phyloP scores from a whole-genome alignment of 2,113 vertebrate genomes.

The Nettapus auritus region DNA sequence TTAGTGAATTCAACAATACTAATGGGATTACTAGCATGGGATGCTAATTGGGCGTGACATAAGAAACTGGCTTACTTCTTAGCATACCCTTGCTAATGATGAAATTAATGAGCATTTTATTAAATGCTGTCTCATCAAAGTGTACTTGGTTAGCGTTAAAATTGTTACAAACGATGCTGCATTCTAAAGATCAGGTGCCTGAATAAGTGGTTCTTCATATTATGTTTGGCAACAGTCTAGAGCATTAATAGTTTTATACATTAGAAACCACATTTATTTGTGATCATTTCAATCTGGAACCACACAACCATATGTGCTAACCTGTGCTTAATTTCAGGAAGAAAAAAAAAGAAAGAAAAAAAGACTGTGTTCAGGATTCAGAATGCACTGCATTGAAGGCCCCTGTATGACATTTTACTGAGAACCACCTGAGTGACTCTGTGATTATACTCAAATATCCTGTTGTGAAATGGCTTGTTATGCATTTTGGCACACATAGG shows the following conservation, averaged over 20 bases:
- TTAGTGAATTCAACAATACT: conserved; percentile 99
- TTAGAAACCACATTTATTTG: conserved; percentile 46
- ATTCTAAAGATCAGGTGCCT: conserved; percentile 83
- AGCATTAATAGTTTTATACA: conserved; percentile 59
- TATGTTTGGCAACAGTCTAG: conserved; percentile 71
- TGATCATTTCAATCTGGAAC: conserved; percentile 15
- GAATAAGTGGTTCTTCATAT: conserved; percentile 74
- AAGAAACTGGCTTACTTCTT: conserved; percentile 96
- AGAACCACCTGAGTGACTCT: not conserved
- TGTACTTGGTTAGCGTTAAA: conserved; percentile 89
- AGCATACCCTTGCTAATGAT: conserved; percentile 91
- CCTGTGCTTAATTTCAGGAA: not conserved
- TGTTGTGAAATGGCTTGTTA: not conserved
- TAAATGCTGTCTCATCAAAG: conserved; percentile 94
- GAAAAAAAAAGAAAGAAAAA: too few relatives aligned
- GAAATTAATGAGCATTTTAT: conserved; percentile 96
- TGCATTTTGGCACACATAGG: not conserved
- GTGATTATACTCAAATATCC: not conserved
- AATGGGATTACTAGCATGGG: conserved; percentile 98
- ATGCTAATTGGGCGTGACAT: conserved; percentile 99
- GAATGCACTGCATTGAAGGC: not conserved
- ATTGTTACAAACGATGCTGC: conserved; percentile 87
- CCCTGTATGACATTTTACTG: not conserved
- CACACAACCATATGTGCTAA: not conserved
- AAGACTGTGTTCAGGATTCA: not conserved